Base-by-base conservation (phyloP, 2,797 vertebrate species). In the Natrix natrix region DNA sequence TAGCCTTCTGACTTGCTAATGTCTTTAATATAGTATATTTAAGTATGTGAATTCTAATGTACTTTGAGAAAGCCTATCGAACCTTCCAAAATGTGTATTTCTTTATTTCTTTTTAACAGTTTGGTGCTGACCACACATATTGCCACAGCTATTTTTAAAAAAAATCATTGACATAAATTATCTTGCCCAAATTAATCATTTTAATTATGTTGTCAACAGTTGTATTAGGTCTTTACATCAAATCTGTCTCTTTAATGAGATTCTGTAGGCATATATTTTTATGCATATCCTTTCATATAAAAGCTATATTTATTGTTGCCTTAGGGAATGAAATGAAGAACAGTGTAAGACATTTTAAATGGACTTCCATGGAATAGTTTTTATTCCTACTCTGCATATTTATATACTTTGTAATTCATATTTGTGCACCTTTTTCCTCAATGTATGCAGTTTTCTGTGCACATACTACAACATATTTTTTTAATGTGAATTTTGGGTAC, bases 171-270 rank as follows among this genome's bases (percentile, higher is more conserved):
- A 96, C 97, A 97, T 94, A 95, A 96, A 66, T 95, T 22, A 90
- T 96, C 90, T 94, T 94, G 86, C 90, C 96, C 92, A 96, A 95
- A 97, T 97, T 96, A 98, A 97, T 98, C 95, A 97, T 96, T 97
- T 97, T 97, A 97, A 98, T 97, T 96, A 97, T 95, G 94, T 94
- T 97, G 96, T 97, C 97, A 98, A 96, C 95, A 96, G 92, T 93
- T 95, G 94, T 94, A 97, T 96, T 94, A 95, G 92, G 91, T 95
- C 92, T 97, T 97, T 97, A 96, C 94, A 96, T 97, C 95, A 97
- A 96, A 97, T 91, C 92, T 94, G 59, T 93, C 95, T 95, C 5
- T 0, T 97, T 97, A 97, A 96, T 94, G 94, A 96, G 94, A 94
- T 95, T 96, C 94, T 94, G 66, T 94, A 95, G 93, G 92, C 93